These are phyloP conservation scores for Metopolophium dirhodum DNA, from an alignment of 1,140 invertebrate species.

Conservation along the genomic window DNA sequence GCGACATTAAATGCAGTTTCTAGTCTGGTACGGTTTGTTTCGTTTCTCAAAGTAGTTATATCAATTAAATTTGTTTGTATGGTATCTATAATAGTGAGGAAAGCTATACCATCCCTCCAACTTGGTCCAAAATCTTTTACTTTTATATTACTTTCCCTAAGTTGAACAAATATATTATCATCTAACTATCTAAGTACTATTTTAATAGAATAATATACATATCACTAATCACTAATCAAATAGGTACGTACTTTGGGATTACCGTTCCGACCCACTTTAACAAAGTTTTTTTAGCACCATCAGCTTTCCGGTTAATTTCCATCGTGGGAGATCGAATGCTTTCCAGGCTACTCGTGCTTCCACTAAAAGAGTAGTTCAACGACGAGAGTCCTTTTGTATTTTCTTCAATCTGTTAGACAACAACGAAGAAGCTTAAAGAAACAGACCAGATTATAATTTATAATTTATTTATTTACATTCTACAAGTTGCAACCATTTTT, in stretches of 20 bases:
- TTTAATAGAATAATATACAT: background rate
- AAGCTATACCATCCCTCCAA: constrained; percentile 97
- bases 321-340: constrained; percentile 66
- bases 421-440: constrained; percentile 3
- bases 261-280: constrained; percentile 94
- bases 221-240: background rate
- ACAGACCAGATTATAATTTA: background rate
- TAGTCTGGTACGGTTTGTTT: constrained; percentile 80
- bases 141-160: constrained; percentile 83
- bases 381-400: constrained; percentile 90
- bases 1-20: constrained; percentile 95
- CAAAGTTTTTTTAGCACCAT: constrained; percentile 89
- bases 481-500: background rate
- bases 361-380: constrained; percentile 77
- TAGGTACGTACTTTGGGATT: constrained; percentile 79
- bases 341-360: constrained; percentile 81
- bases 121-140: constrained; percentile 94
- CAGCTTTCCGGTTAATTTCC: constrained; percentile 76
- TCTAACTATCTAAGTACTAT: too few species aligned
- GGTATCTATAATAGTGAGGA: constrained; percentile 93
- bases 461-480: background rate
- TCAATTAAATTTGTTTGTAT: constrained; percentile 94
- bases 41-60: constrained; percentile 77
- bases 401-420: constrained; percentile 85
- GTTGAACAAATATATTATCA: constrained; percentile 58